phyloP scores from a whole-genome alignment of 2,797 vertebrate species.

The Parambassis ranga region DNA sequence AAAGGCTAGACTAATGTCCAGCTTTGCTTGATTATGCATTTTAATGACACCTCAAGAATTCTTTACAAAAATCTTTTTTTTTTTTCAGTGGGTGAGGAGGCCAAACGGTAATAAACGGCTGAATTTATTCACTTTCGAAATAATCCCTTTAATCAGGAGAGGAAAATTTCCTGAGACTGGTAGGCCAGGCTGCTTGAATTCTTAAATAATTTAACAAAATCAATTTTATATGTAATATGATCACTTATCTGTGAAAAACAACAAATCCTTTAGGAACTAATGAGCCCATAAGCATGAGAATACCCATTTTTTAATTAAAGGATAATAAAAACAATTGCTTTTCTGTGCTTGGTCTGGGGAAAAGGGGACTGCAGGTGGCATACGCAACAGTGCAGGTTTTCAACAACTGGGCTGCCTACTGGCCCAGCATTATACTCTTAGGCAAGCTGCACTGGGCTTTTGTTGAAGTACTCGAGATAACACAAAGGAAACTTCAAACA shows the following conservation, averaged over 20 bases:
- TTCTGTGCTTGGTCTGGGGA: constrained; percentile 26
- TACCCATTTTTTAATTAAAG: constrained; percentile 46
- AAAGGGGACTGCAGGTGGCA: constrained; percentile 53
- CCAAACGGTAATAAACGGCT: constrained; percentile 66
- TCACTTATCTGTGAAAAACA: constrained; percentile 50
- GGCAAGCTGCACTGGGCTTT: constrained; percentile 65
- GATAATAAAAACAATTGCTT: constrained; percentile 60
- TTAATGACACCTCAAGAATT: constrained; percentile 72
- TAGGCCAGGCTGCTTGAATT: constrained; percentile 15
- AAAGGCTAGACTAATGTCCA: constrained; percentile 65
- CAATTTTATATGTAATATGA: constrained; percentile 52
- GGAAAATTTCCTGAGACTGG: constrained; percentile 45
- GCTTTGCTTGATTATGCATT: constrained; percentile 71
- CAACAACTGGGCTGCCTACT: constrained; percentile 41
- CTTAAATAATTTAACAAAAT: constrained; percentile 58
- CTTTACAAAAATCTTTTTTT: constrained; percentile 55
- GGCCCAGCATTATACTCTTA: constrained; percentile 38
- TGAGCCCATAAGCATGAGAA: constrained; percentile 37
- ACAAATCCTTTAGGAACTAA: constrained; percentile 43
- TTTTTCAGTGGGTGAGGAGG: constrained; percentile 55
- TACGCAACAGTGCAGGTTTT: constrained; percentile 51
- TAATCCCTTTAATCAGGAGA: constrained; percentile 60
- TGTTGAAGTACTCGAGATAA: constrained; percentile 69
- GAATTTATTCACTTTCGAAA: constrained; percentile 67
- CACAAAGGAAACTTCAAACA: constrained; percentile 78